Conservation (phyloP, 2,113 vertebrate species). For the Echinops telfairi region DNA sequence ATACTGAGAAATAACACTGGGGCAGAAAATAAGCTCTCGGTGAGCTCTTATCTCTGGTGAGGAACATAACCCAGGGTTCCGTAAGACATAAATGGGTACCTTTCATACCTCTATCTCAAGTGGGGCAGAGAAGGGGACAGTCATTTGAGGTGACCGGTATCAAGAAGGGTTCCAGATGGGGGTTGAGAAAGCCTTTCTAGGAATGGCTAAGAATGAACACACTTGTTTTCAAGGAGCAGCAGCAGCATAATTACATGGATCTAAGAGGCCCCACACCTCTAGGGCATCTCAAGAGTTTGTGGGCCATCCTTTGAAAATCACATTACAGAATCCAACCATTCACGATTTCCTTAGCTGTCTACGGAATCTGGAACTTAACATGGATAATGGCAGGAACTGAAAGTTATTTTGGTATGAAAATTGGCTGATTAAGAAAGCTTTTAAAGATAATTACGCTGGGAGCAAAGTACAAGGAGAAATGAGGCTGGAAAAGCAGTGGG, state of each 20-base stretch:
- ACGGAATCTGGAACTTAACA: neutral
- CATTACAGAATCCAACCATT: neutral
- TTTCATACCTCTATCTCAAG: neutral
- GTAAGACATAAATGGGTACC: neutral
- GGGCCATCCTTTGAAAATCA: neutral
- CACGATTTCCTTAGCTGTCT: neutral
- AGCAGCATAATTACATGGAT: neutral
- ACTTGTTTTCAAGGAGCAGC: neutral
- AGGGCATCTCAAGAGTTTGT: neutral
- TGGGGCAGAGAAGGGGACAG: neutral
- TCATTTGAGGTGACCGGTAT: neutral
- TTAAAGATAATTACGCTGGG: neutral
- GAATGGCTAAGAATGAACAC: neutral
- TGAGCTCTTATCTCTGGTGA: rapidly evolving
- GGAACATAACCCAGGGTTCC: neutral
- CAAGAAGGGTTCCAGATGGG: neutral
- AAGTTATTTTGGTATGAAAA: neutral
- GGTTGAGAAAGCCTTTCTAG: neutral
- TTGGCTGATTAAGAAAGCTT: neutral
- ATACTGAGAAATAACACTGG: neutral
- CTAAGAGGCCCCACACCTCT: neutral
- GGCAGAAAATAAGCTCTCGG: neutral
- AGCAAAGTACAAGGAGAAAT: neutral
- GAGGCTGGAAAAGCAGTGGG: neutral
- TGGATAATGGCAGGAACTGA: neutral